Conservation (phyloP, 2,113 vertebrate species). For the Hemiscyllium ocellatum region DNA sequence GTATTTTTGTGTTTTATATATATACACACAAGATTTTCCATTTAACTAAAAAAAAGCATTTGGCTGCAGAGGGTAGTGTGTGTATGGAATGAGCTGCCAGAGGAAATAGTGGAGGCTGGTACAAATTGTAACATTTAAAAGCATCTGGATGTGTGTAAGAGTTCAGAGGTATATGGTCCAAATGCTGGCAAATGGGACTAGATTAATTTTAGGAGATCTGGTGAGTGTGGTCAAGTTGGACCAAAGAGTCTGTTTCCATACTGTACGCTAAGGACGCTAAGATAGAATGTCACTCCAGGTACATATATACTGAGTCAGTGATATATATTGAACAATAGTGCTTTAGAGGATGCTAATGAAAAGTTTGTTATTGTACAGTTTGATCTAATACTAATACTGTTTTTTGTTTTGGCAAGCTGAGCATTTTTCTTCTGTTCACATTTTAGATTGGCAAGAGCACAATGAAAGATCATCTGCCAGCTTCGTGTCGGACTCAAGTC, state of each 20-base stretch:
- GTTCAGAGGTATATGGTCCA: too few relatives aligned
- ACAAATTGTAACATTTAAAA: too few relatives aligned
- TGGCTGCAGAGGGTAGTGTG: neutral
- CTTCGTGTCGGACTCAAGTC: conserved; percentile 62
- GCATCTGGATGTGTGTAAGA: too few relatives aligned
- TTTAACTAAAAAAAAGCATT: neutral
- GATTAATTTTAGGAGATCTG: too few relatives aligned
- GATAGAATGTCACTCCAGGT: neutral
- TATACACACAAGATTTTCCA: neutral
- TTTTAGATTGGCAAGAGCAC: conserved; percentile 51
- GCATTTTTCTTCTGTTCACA: neutral
- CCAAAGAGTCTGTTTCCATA: too few relatives aligned
- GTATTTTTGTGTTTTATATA: neutral
- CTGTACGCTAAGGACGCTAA: too few relatives aligned
- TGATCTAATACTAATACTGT: neutral
- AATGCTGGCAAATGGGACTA: too few relatives aligned
- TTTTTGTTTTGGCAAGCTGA: neutral
- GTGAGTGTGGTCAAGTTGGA: too few relatives aligned
- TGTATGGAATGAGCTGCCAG: too few relatives aligned
- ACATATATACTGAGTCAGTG: neutral
- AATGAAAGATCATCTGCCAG: conserved; percentile 70
- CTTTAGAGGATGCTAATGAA: neutral
- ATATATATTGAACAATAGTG: neutral
- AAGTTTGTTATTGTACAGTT: neutral
- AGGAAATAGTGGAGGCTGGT: too few relatives aligned